Conservation (phyloP, 2,888 invertebrate genomes). For the Drosophila mimica region DNA sequence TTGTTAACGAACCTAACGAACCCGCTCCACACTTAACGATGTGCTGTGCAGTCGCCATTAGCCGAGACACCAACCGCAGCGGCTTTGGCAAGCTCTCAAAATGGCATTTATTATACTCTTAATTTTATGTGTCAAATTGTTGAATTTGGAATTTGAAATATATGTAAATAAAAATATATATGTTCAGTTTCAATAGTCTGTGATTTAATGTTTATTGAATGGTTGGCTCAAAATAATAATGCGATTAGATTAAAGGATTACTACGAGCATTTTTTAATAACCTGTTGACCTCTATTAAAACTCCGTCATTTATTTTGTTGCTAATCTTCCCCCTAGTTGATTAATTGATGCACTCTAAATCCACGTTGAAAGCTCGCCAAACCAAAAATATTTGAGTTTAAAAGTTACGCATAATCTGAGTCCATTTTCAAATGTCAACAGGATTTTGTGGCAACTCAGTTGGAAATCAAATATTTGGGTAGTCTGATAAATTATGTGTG, state of each 20-base stretch:
- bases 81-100: not conserved
- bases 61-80: slow-evolving; percentile 20
- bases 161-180: not conserved
- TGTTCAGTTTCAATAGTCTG: not conserved
- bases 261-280: not conserved
- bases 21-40: slow-evolving; percentile 7
- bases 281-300: no score
- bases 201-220: not conserved
- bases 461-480: slow-evolving; percentile 36
- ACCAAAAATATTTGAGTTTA: not conserved
- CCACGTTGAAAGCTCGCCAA: not conserved
- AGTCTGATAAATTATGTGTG: slow-evolving; percentile 36
- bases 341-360: not conserved
- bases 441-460: slow-evolving; percentile 6
- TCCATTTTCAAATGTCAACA: slow-evolving; percentile 35
- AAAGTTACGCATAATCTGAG: not conserved
- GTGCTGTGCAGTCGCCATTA: not conserved
- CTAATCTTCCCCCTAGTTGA: not conserved
- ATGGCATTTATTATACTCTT: not conserved
- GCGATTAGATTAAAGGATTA: not conserved
- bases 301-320: not conserved
- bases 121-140: not conserved
- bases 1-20: not conserved
- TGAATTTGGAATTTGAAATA: not conserved
- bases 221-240: not conserved